These are phyloP conservation scores for Alces alces DNA, from an alignment of 2,113 vertebrate species.

Conservation along the genomic window DNA sequence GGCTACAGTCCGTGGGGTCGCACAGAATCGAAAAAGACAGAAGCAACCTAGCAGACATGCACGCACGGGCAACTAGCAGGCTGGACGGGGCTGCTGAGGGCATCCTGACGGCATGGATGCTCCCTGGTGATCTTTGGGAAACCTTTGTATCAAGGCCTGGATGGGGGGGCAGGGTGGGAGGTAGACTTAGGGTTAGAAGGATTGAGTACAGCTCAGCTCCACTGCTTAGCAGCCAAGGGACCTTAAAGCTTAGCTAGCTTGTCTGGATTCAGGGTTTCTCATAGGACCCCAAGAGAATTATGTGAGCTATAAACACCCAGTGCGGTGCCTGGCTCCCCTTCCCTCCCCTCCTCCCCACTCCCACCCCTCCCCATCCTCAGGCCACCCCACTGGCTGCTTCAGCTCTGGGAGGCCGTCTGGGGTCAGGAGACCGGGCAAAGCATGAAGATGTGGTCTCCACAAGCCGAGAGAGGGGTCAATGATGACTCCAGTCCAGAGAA, in stretches of 20 bases:
- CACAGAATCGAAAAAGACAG: not conserved
- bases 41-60: not conserved
- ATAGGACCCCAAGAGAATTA: not conserved
- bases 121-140: not conserved
- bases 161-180: rapidly evolving
- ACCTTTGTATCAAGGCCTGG: rapidly evolving
- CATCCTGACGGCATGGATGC: rapidly evolving
- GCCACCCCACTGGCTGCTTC: not conserved
- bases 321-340: not conserved
- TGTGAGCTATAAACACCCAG: rapidly evolving
- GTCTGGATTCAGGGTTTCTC: not conserved
- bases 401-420: not conserved
- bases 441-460: not conserved
- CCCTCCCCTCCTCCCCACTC: rapidly evolving
- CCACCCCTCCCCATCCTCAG: rapidly evolving
- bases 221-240: not conserved
- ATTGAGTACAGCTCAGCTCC: not conserved
- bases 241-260: not conserved
- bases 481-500: not conserved
- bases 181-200: not conserved
- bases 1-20: not conserved
- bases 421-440: not conserved
- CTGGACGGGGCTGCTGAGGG: not conserved
- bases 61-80: not conserved
- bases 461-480: not conserved